Conservation (phyloP, 2,888 invertebrate genomes). For the Sussaba pulchella region DNA sequence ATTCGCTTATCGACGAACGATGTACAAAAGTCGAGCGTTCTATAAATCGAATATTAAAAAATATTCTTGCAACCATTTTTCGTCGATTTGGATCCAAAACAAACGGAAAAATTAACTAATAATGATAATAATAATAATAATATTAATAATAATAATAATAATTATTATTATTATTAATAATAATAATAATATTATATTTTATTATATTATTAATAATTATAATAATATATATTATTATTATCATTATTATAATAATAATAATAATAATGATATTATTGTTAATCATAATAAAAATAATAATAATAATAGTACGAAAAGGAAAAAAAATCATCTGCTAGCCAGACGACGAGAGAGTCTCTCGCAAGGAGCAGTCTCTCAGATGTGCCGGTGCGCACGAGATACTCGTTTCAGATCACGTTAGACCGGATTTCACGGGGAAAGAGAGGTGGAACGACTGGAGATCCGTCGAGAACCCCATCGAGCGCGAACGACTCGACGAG, state of each 20-base stretch:
- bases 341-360: constrained; percentile 67
- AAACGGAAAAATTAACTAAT: not conserved
- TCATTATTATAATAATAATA: too few relatives aligned
- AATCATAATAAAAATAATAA: too few relatives aligned
- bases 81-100: not conserved
- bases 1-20: not conserved
- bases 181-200: too few relatives aligned
- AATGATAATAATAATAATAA: too few relatives aligned
- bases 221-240: too few relatives aligned
- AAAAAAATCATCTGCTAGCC: not conserved
- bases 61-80: not conserved
- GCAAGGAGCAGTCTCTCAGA: constrained; percentile 51
- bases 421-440: constrained; percentile 79
- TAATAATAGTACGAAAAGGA: not conserved
- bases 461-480: constrained; percentile 42
- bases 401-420: constrained; percentile 76
- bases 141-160: too few relatives aligned
- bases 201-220: too few relatives aligned
- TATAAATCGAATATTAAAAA: constrained; percentile 25
- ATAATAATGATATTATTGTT: too few relatives aligned
- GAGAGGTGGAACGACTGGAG: constrained; percentile 43
- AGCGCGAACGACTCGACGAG: constrained; percentile 20
- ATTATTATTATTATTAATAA: too few relatives aligned
- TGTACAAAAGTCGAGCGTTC: constrained; percentile 4
- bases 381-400: constrained; percentile 65